Evolutionary conservation across 2,888 invertebrate species (phyloP), one percentile per base, ranked within the genome.

Genomic region (Synanthedon myopaeformis): DNA sequence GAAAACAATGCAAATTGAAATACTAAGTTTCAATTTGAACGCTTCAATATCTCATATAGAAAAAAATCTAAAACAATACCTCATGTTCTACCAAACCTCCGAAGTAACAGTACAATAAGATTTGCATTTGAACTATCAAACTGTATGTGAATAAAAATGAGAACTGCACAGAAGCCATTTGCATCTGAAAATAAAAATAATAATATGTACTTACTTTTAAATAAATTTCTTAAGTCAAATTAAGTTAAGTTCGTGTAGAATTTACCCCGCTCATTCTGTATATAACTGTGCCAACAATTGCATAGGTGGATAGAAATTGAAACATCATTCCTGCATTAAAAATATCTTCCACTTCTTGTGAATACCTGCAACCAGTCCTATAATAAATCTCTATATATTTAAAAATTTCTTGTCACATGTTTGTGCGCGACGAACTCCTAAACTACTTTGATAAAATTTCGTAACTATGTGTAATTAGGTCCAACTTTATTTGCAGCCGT

Each of bases 61-160:
- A 35, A 35, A 35, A 35, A 35, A 35, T 35, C 35, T 35, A 35
- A 35, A 35, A 3, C 3, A 35, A 10, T 35, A 76, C 76, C 69
- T 76, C 75, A 48, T 64, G 58, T 51, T 69, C 59, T 1, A 76
- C 61, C 8, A 66, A 53, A 53, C 67, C 69, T 28, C 74, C 77
- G 42, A 61, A 73, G 53, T 64, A 73, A 49, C 76, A 76, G 51
- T 67, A 75, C 0, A 76, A 4, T 28, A 72, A 67, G 11, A 70
- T 61, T 61, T 76, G 70, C 1, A 49, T 45, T 45, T 45, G 45
- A n/a, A 45, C 45, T 13, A 45, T 45, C 41, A 17, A 41, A n/a
- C 41, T 49, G 53, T 41, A 53, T 13, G 14, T 45, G 4, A 45
- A 45, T 45, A 45, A 13, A 45, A 45, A 45, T 12, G 45, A 12